Evolutionary conservation across 2,888 invertebrate genomes (phyloP), one percentile per base, ranked within the genome.

Genomic region (Ornithoptera alexandrae): DNA sequence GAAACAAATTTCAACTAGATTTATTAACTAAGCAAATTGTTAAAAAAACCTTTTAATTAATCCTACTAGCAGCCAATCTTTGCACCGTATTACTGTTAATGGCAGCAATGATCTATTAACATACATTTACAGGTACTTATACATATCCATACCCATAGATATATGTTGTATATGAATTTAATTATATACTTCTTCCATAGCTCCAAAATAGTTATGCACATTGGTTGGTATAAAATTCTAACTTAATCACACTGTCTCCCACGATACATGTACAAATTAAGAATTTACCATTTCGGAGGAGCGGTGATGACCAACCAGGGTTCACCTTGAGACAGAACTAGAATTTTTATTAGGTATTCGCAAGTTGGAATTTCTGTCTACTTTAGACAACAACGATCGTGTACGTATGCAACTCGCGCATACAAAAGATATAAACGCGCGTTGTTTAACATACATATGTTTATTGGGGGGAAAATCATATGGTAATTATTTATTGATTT

Each of bases 381-480:
- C 72, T 67, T 72, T 71, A 68, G 67, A 70, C 69, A 61, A 68
- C 63, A 67, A 62, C 69, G 60, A 8, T 46, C 50, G 30, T 12
- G 59, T 72, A 64, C 46, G 39, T 64, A 67, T 63, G 66, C 56
- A 70, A 65, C 62, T 63, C 66, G 69, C 69, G 78, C 84, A 78
- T 86, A 86, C 82, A 86, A 90, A 89, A 90, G 89, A 91, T 81
- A 78, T 89, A 85, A 89, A 91, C 91, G 90, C 73, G 81, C 75
- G 66, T 46, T 56, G 66, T 57, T 69, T 71, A 65, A 75, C 74
- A 73, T 69, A 68, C 69, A 68, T 67, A 39, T 39, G 39, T 39
- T 39, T 39, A 39, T 39, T 69, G 64, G 66, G 74, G 71, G 66
- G 72, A 73, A 65, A 17, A 61, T 36, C 39, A 39, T 42, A 61